Base-by-base conservation (phyloP, 2,797 vertebrate species). In the Echeneis naucrates region DNA sequence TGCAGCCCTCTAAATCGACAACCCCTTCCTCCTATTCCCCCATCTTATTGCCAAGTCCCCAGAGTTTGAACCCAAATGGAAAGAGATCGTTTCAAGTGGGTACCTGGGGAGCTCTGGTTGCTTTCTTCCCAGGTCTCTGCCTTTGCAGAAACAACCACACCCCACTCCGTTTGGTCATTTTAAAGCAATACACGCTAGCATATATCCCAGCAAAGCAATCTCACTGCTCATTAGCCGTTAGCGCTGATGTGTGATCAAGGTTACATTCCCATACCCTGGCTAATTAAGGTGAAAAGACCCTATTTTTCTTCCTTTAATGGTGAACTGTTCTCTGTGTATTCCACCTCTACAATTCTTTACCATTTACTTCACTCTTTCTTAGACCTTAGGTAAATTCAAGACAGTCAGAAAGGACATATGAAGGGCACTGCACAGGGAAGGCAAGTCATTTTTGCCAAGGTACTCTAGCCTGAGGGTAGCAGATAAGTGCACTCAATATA, bases 31-130 rank as follows among this genome's bases (percentile, higher is more conserved):
- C 72, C 72, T 19, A 50, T 58, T 76, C 70, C 80, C n/a, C 57
- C 37, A 61, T 37, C 74, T 78, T 63, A 61, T 78, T 84, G 79
- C 81, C 74, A 73, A 73, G 55, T 89, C 86, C 68, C 80, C 66
- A 17, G 83, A 90, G 91, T 86, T 82, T 75, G 68, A 82, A 65
- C 56, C 33, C n/a, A 77, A 88, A 87, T 55, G 80, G 72, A 85
- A 77, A 71, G 77, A 80, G 80, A 83, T 78, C 42, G 80, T 92
- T 93, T 92, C 66, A 91, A 89, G 72, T 83, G 0, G n/a, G 64
- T 66, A 69, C 83, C 75, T 7, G 30, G 83, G 81, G 81, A 83
- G 58, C 47, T 32, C 32, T n/a, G 30, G 63, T 51, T 85, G 64
- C 78, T 72, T 81, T 86, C 76, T 80, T 77, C 78, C 69, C 74